Conservation (phyloP, 2,888 invertebrate species). For the Candidula unifasciata region DNA sequence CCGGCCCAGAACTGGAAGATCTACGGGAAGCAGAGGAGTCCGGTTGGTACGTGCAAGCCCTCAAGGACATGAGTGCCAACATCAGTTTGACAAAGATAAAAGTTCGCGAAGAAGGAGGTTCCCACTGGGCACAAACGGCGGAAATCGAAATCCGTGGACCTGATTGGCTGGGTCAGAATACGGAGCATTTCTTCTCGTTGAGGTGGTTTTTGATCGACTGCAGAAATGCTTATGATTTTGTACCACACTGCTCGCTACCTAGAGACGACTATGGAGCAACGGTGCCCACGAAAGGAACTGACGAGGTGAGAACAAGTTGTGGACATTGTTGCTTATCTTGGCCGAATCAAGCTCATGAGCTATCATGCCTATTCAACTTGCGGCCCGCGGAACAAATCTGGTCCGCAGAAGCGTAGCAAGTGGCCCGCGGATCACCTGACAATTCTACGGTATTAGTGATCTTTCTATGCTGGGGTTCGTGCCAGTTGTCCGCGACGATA, state of each 20-base stretch:
- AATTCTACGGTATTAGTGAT: too few species aligned
- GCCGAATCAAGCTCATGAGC: background rate
- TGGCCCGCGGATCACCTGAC: too few species aligned
- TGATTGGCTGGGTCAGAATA: slow-evolving; percentile 23
- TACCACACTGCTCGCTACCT: slow-evolving; percentile 27
- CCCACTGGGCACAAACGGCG: slow-evolving; percentile 11
- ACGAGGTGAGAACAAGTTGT: slow-evolving; percentile 28
- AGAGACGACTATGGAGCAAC: slow-evolving; percentile 37
- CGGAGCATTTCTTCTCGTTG: slow-evolving; percentile 17
- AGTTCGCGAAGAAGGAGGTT: background rate
- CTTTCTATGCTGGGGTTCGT: too few species aligned
- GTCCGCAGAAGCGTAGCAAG: too few species aligned
- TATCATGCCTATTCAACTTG: too few species aligned
- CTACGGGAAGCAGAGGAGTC: background rate
- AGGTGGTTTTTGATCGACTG: slow-evolving; percentile 41
- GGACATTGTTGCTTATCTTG: too few species aligned
- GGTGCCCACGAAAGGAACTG: background rate
- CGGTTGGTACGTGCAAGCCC: slow-evolving; percentile 22
- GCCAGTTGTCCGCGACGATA: too few species aligned
- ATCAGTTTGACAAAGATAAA: slow-evolving; percentile 10
- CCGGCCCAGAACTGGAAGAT: background rate
- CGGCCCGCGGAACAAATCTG: too few species aligned
- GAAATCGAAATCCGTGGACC: slow-evolving; percentile 26
- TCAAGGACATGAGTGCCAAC: slow-evolving; percentile 15
- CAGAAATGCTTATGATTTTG: slow-evolving; percentile 9